Evolutionary conservation across 2,113 vertebrate species (phyloP).

Genomic region (Nettapus auritus): DNA sequence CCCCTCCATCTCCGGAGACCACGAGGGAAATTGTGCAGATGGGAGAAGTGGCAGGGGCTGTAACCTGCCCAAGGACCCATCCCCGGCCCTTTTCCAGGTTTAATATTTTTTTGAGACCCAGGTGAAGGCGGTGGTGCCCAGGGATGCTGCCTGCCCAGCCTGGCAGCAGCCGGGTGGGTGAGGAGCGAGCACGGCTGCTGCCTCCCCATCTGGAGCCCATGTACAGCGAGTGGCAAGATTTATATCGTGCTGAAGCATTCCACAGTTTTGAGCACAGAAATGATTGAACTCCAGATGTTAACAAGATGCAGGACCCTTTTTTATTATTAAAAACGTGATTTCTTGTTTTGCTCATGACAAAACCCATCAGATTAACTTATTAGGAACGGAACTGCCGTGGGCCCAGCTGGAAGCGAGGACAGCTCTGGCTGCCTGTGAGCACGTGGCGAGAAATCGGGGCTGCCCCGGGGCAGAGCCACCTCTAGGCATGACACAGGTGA

Average conservation of each 20-base stretch:
- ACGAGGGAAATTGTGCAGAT: background rate
- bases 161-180: constrained; percentile 68
- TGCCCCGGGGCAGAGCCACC: background rate
- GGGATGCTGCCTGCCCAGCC: background rate
- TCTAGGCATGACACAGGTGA: background rate
- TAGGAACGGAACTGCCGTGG: constrained; percentile 74
- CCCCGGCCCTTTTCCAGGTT: background rate
- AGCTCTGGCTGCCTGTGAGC: background rate
- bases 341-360: constrained; percentile 84
- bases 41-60: background rate
- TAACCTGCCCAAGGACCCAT: background rate
- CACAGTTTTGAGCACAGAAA: constrained; percentile 83
- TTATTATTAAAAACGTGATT: constrained; percentile 84
- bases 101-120: background rate
- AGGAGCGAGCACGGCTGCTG: constrained; percentile 74
- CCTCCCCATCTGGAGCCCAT: constrained; percentile 80
- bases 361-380: constrained; percentile 82
- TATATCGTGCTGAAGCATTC: constrained; percentile 85
- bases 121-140: background rate
- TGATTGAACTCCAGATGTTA: constrained; percentile 86
- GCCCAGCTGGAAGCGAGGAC: constrained; percentile 39
- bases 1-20: background rate
- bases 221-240: constrained; percentile 81
- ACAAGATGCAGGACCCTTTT: constrained; percentile 83
- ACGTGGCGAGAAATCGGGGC: background rate